Evolutionary conservation across 2,888 invertebrate species (phyloP).

Genomic region (Deilephila porcellus): DNA sequence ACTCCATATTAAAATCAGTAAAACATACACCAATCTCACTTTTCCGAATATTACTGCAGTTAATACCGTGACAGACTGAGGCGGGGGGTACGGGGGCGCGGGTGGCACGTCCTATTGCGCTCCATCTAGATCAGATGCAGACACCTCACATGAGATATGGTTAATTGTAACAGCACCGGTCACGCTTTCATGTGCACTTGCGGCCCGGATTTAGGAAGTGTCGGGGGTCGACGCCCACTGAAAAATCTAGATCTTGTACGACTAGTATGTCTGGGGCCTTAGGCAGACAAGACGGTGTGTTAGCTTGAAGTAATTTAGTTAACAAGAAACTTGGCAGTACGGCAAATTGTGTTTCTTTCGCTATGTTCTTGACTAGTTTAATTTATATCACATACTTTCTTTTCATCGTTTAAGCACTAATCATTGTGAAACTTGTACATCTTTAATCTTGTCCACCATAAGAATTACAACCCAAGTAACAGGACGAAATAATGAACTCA

Average conservation of each 20-base stretch:
- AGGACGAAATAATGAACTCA: too few relatives aligned
- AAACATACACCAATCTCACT: constrained; percentile 32
- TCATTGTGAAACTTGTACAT: too few relatives aligned
- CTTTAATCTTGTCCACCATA: too few relatives aligned
- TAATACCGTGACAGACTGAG: constrained; percentile 50
- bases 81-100: constrained; percentile 31
- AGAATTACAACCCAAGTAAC: too few relatives aligned
- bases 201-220: constrained; percentile 20
- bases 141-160: constrained; percentile 44
- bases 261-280: neutral
- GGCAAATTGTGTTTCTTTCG: too few relatives aligned
- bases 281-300: neutral
- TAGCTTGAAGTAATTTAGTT: neutral
- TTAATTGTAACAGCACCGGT: constrained; percentile 41
- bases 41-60: constrained; percentile 38
- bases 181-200: constrained; percentile 43
- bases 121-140: constrained; percentile 53
- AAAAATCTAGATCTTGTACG: constrained; percentile 16
- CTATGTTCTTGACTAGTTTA: too few relatives aligned
- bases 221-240: constrained; percentile 19
- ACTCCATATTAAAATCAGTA: neutral
- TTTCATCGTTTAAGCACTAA: too few relatives aligned
- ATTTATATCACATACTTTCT: too few relatives aligned
- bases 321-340: neutral
- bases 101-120: constrained; percentile 31